A percentile compares a stretch with the other conserved stretches of the same genome.
phyloP scores from a whole-genome alignment of 2,113 vertebrate species.

The Nesoenas mayeri region DNA sequence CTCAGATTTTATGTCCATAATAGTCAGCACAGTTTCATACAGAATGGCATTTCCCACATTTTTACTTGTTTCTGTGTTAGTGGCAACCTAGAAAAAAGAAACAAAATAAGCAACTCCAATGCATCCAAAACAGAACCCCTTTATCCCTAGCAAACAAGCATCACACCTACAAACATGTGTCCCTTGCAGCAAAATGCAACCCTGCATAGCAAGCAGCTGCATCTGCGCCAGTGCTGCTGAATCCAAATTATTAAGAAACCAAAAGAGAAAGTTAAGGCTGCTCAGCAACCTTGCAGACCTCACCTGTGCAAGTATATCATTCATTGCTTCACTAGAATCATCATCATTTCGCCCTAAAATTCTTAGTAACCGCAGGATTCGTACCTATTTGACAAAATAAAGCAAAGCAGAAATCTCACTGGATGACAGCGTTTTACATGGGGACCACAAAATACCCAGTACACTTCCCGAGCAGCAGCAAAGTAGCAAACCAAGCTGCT shows the following conservation, averaged over 20 bases:
- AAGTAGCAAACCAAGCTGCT: not conserved
- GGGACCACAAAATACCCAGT: not conserved
- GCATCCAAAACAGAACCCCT: not conserved
- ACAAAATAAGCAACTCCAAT: not conserved
- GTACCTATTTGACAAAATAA: constrained; percentile 81
- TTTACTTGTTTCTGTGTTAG: constrained; percentile 99
- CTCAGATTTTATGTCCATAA: constrained; percentile 99
- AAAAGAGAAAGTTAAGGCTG: not conserved
- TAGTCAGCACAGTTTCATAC: constrained; percentile 98
- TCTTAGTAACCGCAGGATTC: constrained; percentile 96
- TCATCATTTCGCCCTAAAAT: constrained; percentile 97
- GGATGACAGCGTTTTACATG: not conserved
- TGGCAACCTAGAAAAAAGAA: constrained; percentile 87
- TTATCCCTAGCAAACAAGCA: not conserved
- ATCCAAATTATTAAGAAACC: not conserved
- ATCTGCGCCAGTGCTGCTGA: not conserved
- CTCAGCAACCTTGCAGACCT: constrained; percentile 9
- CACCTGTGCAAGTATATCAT: constrained; percentile 99
- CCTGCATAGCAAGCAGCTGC: not conserved
- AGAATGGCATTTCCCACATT: constrained; percentile 99
- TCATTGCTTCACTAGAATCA: constrained; percentile 99
- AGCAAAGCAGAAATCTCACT: not conserved
- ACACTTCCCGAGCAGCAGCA: not conserved
- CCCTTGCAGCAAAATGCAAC: not conserved
- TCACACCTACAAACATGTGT: not conserved